phyloP scores from a whole-genome alignment of 2,113 vertebrate species.

The Antigone vipio region DNA sequence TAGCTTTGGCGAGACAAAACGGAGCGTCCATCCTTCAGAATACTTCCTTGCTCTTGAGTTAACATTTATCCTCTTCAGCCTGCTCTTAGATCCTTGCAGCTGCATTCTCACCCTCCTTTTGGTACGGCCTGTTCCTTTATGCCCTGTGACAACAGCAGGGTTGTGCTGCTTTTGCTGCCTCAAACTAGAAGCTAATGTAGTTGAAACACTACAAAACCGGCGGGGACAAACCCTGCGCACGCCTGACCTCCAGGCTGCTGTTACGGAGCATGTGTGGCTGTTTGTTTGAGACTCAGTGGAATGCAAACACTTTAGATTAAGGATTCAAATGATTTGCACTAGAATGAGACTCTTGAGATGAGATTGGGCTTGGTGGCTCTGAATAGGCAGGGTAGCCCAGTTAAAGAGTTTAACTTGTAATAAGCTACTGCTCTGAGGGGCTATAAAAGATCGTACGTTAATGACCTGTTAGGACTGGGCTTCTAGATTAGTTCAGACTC shows the following conservation, averaged over 20 bases:
- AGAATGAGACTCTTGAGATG: slow-evolving; percentile 30
- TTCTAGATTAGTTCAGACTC: background rate
- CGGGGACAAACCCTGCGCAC: background rate
- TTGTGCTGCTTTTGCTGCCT: background rate
- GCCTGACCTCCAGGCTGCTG: background rate
- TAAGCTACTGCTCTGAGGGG: background rate
- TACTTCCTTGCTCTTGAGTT: background rate
- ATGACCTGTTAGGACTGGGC: background rate
- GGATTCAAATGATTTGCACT: slow-evolving; percentile 33
- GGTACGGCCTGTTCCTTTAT: background rate
- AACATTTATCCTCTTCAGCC: background rate
- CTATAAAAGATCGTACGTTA: background rate
- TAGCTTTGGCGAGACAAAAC: background rate
- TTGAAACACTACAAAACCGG: background rate
- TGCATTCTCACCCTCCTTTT: background rate
- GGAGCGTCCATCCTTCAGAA: background rate
- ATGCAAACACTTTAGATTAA: slow-evolving; percentile 39
- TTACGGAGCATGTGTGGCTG: background rate
- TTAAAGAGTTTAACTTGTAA: background rate
- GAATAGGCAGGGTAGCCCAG: background rate
- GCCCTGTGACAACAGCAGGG: background rate
- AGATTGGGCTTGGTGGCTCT: background rate
- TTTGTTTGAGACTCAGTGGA: slow-evolving; percentile 19
- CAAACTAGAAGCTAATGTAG: background rate
- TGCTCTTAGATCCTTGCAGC: background rate